Percentiles rank a stretch among this genome's conserved stretches.
phyloP scores from a whole-genome alignment of 2,113 vertebrate species.

The Neogale vison region DNA sequence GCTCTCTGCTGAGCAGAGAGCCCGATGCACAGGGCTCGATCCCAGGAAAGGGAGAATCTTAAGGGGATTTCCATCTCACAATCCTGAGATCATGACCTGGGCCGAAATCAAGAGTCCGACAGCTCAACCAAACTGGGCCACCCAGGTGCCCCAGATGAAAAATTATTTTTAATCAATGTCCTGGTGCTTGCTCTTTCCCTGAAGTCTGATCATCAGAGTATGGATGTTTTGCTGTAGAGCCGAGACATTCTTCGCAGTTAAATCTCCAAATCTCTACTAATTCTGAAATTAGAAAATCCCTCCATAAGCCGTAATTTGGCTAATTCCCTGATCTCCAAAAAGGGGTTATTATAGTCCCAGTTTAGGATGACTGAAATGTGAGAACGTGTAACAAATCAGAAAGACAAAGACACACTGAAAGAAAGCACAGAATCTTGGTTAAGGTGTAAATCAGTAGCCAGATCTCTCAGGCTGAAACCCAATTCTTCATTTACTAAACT shows the following conservation, averaged over 20 bases:
- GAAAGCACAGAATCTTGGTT: not conserved
- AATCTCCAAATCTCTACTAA: not conserved
- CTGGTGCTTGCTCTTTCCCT: not conserved
- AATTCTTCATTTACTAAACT: not conserved
- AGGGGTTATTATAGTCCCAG: not conserved
- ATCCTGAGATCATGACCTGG: not conserved
- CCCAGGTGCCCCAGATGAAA: not conserved
- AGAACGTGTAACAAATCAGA: not conserved
- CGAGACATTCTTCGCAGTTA: not conserved
- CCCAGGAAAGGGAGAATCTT: not conserved
- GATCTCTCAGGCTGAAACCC: not conserved
- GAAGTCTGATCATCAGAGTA: not conserved
- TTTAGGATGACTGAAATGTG: not conserved
- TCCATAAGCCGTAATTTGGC: not conserved
- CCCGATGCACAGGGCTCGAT: too few species aligned
- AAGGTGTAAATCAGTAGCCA: not conserved
- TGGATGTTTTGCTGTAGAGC: not conserved
- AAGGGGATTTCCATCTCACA: not conserved
- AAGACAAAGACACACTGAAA: not conserved
- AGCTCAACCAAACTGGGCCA: not conserved
- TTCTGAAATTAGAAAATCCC: not conserved
- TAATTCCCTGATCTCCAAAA: not conserved
- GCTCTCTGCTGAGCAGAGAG: too few species aligned
- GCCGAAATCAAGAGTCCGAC: not conserved
- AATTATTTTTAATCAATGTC: not conserved